These are phyloP conservation scores for Delphinapterus leucas DNA, from an alignment of 2,113 vertebrate species.

Conservation along the genomic window DNA sequence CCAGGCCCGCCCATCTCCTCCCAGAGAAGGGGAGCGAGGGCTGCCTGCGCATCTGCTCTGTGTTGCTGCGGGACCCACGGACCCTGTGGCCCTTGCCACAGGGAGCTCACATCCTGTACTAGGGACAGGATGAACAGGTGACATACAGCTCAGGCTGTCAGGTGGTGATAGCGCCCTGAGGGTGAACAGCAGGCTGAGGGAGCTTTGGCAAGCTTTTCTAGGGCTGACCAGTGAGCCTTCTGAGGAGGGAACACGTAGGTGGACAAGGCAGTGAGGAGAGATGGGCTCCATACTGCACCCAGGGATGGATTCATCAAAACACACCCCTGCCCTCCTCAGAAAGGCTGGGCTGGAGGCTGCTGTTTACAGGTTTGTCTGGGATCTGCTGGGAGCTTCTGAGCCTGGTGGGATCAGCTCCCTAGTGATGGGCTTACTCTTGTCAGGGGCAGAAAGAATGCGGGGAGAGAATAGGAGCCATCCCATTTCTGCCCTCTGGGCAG, in stretches of 20 bases:
- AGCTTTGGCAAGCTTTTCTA: too few species aligned
- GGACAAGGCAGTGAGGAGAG: not conserved
- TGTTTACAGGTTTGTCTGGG: not conserved
- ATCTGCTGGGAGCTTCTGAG: not conserved
- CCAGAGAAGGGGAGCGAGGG: not conserved
- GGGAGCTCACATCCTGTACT: not conserved
- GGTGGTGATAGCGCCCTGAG: not conserved
- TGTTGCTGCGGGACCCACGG: too few species aligned
- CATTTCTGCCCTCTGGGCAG: not conserved
- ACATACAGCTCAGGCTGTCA: too few species aligned
- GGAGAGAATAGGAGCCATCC: not conserved
- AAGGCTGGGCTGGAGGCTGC: not conserved
- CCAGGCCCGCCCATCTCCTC: not conserved
- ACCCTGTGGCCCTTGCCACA: not conserved
- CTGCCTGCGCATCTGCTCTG: not conserved
- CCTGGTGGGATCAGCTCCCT: not conserved
- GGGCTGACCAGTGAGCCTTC: not conserved
- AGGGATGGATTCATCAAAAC: not conserved
- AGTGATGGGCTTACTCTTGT: not conserved
- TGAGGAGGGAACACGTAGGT: not conserved
- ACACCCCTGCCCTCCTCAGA: not conserved
- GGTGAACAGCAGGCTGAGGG: not conserved
- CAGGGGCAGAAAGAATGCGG: not conserved
- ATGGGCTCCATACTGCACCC: not conserved
- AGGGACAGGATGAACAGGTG: not conserved